phyloP scores from a whole-genome alignment of 2,113 vertebrate genomes.

The Melanerpes formicivorus region DNA sequence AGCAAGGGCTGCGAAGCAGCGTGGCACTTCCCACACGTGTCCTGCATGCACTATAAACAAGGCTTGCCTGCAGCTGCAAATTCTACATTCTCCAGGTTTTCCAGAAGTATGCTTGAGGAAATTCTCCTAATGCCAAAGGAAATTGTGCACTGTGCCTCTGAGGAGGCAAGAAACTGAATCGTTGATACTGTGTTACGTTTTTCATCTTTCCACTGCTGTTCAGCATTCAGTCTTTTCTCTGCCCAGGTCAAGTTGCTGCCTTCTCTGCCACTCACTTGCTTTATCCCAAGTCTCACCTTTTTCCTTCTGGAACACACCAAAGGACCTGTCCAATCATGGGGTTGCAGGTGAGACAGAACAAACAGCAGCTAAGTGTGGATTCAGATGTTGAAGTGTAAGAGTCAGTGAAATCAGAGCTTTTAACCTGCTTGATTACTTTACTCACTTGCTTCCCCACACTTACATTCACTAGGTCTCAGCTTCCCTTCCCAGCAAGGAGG shows the following conservation, averaged over 20 bases:
- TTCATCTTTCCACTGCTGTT: not conserved
- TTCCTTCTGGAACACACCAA: not conserved
- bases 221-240: not conserved
- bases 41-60: not conserved
- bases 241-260: not conserved
- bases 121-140: not conserved
- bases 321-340: not conserved
- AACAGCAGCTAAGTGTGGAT: not conserved
- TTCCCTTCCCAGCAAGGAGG: not conserved
- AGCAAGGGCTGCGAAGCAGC: not conserved
- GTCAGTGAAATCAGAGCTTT: not conserved
- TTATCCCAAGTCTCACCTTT: not conserved
- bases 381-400: not conserved
- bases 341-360: not conserved
- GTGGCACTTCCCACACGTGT: not conserved
- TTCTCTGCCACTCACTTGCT: not conserved
- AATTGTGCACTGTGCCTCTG: not conserved
- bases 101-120: not conserved
- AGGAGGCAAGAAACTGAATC: not conserved
- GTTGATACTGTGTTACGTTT: not conserved
- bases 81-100: not conserved
- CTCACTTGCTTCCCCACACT: rapidly evolving
- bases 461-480: not conserved
- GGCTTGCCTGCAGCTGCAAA: not conserved
- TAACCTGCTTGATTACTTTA: not conserved